Percentiles rank a stretch among this genome's conserved stretches.
phyloP scores from a whole-genome alignment of 1,140 invertebrate species.

The Lordiphosa clarofinis region DNA sequence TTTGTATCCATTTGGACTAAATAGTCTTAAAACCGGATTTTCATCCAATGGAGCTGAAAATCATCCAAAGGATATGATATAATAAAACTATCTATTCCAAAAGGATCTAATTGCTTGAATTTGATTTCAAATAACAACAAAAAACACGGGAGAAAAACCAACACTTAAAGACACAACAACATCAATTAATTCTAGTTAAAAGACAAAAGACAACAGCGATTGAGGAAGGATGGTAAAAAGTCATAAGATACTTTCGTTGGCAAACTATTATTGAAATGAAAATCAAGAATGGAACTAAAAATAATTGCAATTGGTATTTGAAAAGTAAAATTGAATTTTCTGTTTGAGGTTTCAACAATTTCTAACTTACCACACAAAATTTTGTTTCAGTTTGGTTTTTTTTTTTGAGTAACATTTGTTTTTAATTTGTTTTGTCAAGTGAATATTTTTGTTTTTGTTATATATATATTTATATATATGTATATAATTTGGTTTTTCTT shows the following conservation, averaged over 20 bases:
- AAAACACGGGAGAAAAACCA: constrained; percentile 1
- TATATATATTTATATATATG: too few relatives aligned
- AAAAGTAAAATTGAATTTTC: constrained; percentile 23
- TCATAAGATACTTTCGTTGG: neutral
- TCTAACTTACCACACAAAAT: constrained; percentile 80
- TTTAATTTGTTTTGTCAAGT: constrained; percentile 44
- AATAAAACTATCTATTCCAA: too few relatives aligned
- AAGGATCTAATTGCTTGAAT: too few relatives aligned
- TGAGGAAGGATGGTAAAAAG: neutral
- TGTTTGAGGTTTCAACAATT: constrained; percentile 59
- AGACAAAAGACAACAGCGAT: constrained; percentile 29
- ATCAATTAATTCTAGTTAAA: too few relatives aligned
- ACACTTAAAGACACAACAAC: constrained; percentile 26
- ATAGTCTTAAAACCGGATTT: too few relatives aligned
- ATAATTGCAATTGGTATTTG: constrained; percentile 32
- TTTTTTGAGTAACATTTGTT: constrained; percentile 57
- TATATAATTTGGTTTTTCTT: constrained; percentile 24
- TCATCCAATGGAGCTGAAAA: too few relatives aligned
- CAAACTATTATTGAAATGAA: constrained; percentile 37
- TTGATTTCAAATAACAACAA: neutral
- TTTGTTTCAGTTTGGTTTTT: constrained; percentile 57
- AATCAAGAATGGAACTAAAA: constrained; percentile 64
- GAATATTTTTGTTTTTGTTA: constrained; percentile 31
- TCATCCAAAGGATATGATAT: too few relatives aligned
- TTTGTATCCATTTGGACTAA: too few relatives aligned